Evolutionary conservation across 2,113 vertebrate species (phyloP).

Genomic region (Protomyctophum bolini): DNA sequence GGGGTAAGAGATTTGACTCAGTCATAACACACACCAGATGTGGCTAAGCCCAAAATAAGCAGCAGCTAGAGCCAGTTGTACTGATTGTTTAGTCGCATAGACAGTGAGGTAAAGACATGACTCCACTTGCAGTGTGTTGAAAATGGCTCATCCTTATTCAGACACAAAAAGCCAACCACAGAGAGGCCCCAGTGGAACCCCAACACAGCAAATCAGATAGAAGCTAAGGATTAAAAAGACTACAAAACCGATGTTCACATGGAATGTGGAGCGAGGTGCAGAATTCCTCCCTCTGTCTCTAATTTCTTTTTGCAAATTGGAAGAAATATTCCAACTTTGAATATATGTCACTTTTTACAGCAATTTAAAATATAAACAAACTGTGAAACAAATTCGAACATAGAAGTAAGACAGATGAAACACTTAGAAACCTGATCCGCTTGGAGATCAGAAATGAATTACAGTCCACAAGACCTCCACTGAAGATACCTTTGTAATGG

Average conservation of each 20-base stretch:
- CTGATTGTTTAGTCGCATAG: constrained; percentile 36
- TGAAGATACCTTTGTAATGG: constrained; percentile 48
- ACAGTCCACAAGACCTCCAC: constrained; percentile 1
- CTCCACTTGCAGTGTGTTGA: constrained; percentile 32
- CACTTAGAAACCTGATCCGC: constrained; percentile 21
- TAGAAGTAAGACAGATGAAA: constrained; percentile 42
- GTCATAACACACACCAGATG: constrained; percentile 60
- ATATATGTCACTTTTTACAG: constrained; percentile 21
- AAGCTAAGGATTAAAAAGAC: constrained; percentile 9
- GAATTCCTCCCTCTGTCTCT: neutral
- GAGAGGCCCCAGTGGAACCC: constrained; percentile 14
- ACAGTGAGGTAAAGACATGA: constrained; percentile 35
- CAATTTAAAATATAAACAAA: constrained; percentile 48
- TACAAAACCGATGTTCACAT: constrained; percentile 8
- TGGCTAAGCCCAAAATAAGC: constrained; percentile 61
- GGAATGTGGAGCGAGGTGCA: constrained; percentile 22
- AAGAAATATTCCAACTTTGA: constrained; percentile 11
- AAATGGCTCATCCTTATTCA: constrained; percentile 21
- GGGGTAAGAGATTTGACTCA: constrained; percentile 28
- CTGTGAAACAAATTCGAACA: constrained; percentile 33
- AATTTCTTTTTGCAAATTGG: neutral
- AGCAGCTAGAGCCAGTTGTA: constrained; percentile 44
- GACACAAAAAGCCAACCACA: constrained; percentile 36
- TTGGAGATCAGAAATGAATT: constrained; percentile 7
- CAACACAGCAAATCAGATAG: constrained; percentile 31